Evolutionary conservation across 2,888 invertebrate genomes (phyloP).

Genomic region (Heliconius ethilla): DNA sequence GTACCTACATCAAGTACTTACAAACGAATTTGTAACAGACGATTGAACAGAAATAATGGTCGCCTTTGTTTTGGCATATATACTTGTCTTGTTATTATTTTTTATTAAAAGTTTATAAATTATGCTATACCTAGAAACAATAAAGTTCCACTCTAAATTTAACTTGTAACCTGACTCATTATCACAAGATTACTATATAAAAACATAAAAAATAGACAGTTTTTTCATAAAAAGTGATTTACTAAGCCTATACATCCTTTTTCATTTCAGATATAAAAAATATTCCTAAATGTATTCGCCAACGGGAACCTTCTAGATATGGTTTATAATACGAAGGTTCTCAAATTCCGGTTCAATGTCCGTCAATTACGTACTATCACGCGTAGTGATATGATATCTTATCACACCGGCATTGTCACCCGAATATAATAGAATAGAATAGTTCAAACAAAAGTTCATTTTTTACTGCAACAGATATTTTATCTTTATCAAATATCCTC

Average conservation of each 20-base stretch:
- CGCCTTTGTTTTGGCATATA: neutral
- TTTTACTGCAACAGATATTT: neutral
- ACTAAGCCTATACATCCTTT: neutral
- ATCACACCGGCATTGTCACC: constrained; percentile 29
- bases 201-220: too few relatives aligned
- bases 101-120: neutral
- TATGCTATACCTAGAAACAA: neutral
- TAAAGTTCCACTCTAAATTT: neutral
- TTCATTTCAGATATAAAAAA: neutral
- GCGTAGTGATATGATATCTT: constrained; percentile 32
- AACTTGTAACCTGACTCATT: neutral
- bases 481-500: constrained; percentile 1
- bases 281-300: neutral
- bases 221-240: neutral
- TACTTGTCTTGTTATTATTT: neutral
- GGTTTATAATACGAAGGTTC: neutral
- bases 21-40: neutral
- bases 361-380: constrained; percentile 27
- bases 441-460: neutral
- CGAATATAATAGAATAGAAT: neutral
- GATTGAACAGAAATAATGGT: constrained; percentile 1
- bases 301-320: constrained; percentile 23
- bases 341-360: constrained; percentile 41
- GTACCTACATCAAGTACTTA: neutral
- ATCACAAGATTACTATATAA: neutral